Evolutionary conservation across 2,113 vertebrate genomes (phyloP), one percentile per base, ranked within the genome.

Genomic region (Delphinapterus leucas): DNA sequence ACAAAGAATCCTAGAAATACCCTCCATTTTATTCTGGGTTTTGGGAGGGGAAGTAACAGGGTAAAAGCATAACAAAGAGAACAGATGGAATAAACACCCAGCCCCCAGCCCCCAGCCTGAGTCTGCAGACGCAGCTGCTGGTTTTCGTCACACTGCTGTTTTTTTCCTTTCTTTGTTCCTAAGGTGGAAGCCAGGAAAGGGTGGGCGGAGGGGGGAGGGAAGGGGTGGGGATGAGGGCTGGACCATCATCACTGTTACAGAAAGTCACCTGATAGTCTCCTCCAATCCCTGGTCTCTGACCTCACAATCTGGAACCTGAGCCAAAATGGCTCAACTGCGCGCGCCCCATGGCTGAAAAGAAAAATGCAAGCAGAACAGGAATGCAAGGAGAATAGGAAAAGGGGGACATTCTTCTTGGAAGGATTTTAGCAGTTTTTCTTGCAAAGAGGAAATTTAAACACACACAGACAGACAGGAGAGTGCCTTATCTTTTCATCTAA

Each of bases 271-370:
- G 99, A 99, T 98, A 38, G 8, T 70, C n/a, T 97, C 97, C 85
- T 49, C 99, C 99, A 99, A 99, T 99, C 98, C 8, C 71, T 9
- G 10, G 9, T 44, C 84, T 92, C 98, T 98, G 98, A 99, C 96
- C 91, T 99, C 99, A 99, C 90, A 80, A 71, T 44, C 79, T 28
- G 98, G 97, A 95, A 93, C 88, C 3, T 23, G 97, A 96, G 99
- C 99, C 99, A 99, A 98, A 88, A 25, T 3, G 65, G 98, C 99
- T 99, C 99, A 98, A 99, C 99, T 99, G 99, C 99, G 99, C 99
- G 0, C 99, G 98, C 99, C 98, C 99, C 99, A 99, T 98, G 99
- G 98, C 98, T 98, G 98, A 73, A 97, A 98, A 44, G 18, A 17
- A 89, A 58, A 98, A 74, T 98, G 98, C 99, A 98, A 70, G 82